Evolutionary conservation across 2,888 invertebrate species (phyloP).

Genomic region (Caenorhabditis japonica): DNA sequence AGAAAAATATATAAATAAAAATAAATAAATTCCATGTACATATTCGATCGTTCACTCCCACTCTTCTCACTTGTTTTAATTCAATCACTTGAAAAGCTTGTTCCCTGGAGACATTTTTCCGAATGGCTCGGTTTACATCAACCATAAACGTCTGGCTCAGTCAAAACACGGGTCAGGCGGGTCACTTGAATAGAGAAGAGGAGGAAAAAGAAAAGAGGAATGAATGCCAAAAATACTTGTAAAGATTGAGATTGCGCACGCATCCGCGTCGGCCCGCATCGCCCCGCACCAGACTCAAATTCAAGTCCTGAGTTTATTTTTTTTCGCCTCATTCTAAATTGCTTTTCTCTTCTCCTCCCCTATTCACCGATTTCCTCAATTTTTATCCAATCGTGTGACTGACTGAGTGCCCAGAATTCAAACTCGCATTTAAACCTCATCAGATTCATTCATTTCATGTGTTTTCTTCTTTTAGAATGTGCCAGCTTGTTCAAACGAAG

Average conservation of each 20-base stretch:
- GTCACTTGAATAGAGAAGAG: constrained; percentile 31
- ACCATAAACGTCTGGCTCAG: constrained; percentile 40
- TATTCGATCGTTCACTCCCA: not conserved
- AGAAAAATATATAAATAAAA: too few relatives aligned
- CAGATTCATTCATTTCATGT: constrained; percentile 12
- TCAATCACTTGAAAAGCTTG: constrained; percentile 36
- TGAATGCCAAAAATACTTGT: constrained; percentile 42
- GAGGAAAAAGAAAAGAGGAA: constrained; percentile 13
- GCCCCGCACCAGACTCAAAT: constrained; percentile 49
- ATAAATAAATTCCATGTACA: too few relatives aligned
- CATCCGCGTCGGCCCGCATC: too few relatives aligned
- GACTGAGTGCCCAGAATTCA: constrained; percentile 26
- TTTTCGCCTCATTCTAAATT: constrained; percentile 31
- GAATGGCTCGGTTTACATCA: constrained; percentile 48
- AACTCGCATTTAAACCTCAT: not conserved
- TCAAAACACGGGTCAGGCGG: constrained; percentile 49
- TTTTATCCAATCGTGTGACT: constrained; percentile 36
- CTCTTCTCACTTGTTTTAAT: constrained; percentile 45
- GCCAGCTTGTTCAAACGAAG: constrained; percentile 51
- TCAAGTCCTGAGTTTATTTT: constrained; percentile 26
- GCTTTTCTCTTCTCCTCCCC: constrained; percentile 33
- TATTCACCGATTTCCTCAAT: not conserved
- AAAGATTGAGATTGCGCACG: constrained; percentile 30
- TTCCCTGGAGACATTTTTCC: constrained; percentile 31
- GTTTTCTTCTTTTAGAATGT: too few relatives aligned